Evolutionary conservation across 2,888 invertebrate genomes (phyloP).

Genomic region (Melinaea marsaeus): DNA sequence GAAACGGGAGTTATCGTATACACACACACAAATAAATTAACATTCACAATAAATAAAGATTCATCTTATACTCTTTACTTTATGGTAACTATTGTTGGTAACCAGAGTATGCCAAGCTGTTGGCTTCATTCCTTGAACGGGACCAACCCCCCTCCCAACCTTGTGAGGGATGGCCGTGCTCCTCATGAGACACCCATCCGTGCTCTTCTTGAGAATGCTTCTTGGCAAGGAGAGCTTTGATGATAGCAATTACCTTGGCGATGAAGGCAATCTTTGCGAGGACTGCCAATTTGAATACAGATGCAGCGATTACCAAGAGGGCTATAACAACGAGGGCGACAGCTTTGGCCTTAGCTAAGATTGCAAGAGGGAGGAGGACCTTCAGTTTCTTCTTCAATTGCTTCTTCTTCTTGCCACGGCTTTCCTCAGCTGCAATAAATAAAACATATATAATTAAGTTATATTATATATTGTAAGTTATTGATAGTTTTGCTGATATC

Average conservation of each 20-base stretch:
- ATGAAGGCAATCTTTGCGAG: slow-evolving; percentile 86
- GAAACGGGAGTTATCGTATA: slow-evolving; percentile 29
- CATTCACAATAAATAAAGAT: slow-evolving; percentile 40
- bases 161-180: slow-evolving; percentile 46
- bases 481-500: too few species aligned
- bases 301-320: slow-evolving; percentile 81
- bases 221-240: slow-evolving; percentile 65
- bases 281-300: slow-evolving; percentile 84
- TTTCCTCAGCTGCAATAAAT: slow-evolving; percentile 34
- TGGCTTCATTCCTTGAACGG: slow-evolving; percentile 61
- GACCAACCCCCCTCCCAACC: slow-evolving; percentile 69
- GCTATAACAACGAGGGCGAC: slow-evolving; percentile 81
- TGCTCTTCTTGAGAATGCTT: slow-evolving; percentile 56
- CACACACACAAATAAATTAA: slow-evolving; percentile 50
- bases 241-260: slow-evolving; percentile 57
- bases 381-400: slow-evolving; percentile 74
- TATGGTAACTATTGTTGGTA: slow-evolving; percentile 50
- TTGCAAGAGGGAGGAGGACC: slow-evolving; percentile 71
- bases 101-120: slow-evolving; percentile 63
- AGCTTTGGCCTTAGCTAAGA: slow-evolving; percentile 82
- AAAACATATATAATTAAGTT: neutral
- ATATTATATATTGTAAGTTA: neutral
- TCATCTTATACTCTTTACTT: slow-evolving; percentile 20
- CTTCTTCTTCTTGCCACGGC: slow-evolving; percentile 86
- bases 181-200: slow-evolving; percentile 47